phyloP scores from a whole-genome alignment of 2,113 vertebrate genomes.

The Nothocercus nigrocapillus region DNA sequence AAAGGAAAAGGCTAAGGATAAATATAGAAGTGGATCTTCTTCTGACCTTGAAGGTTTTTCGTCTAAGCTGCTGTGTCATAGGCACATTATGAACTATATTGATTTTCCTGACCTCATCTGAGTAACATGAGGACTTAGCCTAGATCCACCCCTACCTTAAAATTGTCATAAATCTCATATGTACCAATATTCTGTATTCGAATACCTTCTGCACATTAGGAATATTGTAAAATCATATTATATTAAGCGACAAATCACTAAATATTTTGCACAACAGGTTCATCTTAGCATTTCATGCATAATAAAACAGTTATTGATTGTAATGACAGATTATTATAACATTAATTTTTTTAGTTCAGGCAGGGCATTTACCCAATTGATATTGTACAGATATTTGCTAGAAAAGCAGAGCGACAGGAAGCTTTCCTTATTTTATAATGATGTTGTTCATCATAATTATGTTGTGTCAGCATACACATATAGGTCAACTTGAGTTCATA shows the following conservation, averaged over 20 bases:
- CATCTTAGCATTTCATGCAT: constrained; percentile 52
- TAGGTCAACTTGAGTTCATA: constrained; percentile 66
- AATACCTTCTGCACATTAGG: constrained; percentile 69
- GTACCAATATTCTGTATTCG: constrained; percentile 69
- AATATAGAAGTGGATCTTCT: background rate
- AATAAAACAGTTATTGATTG: constrained; percentile 77
- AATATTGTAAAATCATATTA: constrained; percentile 71
- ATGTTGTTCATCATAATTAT: constrained; percentile 66
- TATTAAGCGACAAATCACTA: constrained; percentile 55
- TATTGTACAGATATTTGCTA: constrained; percentile 41
- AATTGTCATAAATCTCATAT: constrained; percentile 70
- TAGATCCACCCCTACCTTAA: constrained; percentile 44
- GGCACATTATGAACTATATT: constrained; percentile 57
- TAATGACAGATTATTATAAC: constrained; percentile 69
- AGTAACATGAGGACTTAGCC: constrained; percentile 46
- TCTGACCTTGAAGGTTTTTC: background rate
- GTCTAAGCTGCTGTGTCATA: constrained; percentile 27
- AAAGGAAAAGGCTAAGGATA: background rate
- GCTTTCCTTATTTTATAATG: constrained; percentile 31
- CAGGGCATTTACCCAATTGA: constrained; percentile 28
- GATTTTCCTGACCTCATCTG: constrained; percentile 64
- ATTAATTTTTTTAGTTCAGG: constrained; percentile 47
- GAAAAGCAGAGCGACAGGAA: constrained; percentile 23
- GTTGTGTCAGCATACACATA: constrained; percentile 15
- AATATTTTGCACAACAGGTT: constrained; percentile 61